Conservation (phyloP, 2,797 vertebrate genomes). For the Distichodus sexfasciatus region DNA sequence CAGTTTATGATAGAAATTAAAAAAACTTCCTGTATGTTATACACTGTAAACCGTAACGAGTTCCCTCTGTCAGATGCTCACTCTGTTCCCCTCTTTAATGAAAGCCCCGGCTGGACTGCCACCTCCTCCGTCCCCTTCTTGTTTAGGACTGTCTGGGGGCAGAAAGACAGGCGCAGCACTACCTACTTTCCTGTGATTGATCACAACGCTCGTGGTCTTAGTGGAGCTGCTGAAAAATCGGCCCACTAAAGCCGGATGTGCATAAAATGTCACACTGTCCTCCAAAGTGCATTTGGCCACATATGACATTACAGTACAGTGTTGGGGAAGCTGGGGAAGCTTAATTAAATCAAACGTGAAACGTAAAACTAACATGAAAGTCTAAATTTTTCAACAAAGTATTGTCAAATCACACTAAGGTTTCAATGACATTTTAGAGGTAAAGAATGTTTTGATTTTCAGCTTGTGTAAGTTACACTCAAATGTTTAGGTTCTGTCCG, state of each 20-base stretch:
- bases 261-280: conserved; percentile 48
- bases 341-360: too few species aligned
- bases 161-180: conserved; percentile 26
- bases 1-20: too few species aligned
- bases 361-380: too few species aligned
- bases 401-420: too few species aligned
- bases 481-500: too few species aligned
- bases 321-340: too few species aligned
- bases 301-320: conserved; percentile 75
- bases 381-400: too few species aligned
- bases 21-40: too few species aligned
- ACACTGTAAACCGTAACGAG: too few species aligned
- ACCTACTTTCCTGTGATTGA: conserved; percentile 11
- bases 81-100: not conserved
- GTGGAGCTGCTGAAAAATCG: conserved; percentile 57
- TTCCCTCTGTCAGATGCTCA: not conserved
- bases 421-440: too few species aligned
- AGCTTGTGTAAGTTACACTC: too few species aligned
- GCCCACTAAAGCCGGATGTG: conserved; percentile 55
- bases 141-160: conserved; percentile 57
- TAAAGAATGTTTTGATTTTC: too few species aligned
- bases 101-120: not conserved
- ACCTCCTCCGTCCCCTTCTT: conserved; percentile 23
- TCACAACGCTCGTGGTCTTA: not conserved
- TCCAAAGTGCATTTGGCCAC: conserved; percentile 73